These are phyloP conservation scores for Lucifuga dentata DNA, from an alignment of 2,113 vertebrate genomes.

Conservation along the genomic window DNA sequence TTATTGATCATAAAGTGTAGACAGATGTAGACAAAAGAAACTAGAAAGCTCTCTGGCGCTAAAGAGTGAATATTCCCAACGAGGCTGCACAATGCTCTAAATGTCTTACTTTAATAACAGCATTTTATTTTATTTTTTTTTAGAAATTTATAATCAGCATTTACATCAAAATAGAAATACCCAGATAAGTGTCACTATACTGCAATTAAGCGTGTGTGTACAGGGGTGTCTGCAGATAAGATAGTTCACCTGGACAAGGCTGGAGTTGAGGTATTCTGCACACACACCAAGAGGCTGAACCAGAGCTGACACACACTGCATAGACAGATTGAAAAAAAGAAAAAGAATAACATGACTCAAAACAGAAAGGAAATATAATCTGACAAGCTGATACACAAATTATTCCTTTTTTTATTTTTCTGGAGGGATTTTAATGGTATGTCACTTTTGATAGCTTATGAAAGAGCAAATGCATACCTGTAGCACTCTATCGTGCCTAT, in stretches of 20 bases:
- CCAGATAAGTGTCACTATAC: no score
- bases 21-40: no score
- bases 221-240: background rate
- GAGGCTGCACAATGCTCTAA: no score
- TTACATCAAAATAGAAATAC: background rate
- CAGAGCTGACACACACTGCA: slow-evolving; percentile 92
- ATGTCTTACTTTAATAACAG: no score
- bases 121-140: no score
- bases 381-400: background rate
- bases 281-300: slow-evolving; percentile 96
- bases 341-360: background rate
- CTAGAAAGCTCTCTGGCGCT: no score
- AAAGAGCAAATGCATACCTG: background rate
- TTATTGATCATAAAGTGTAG: no score
- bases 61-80: no score
- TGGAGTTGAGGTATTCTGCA: slow-evolving; percentile 96
- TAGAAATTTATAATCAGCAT: no score
- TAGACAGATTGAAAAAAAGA: slow-evolving; percentile 39
- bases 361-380: background rate
- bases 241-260: slow-evolving; percentile 91
- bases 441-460: background rate
- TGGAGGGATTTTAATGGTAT: background rate
- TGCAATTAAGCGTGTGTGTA: background rate
- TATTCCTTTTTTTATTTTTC: background rate
- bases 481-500: background rate